Evolutionary conservation across 2,888 invertebrate species (phyloP), one percentile per base, ranked within the genome.

Genomic region (Rhaphigaster nebulosa): DNA sequence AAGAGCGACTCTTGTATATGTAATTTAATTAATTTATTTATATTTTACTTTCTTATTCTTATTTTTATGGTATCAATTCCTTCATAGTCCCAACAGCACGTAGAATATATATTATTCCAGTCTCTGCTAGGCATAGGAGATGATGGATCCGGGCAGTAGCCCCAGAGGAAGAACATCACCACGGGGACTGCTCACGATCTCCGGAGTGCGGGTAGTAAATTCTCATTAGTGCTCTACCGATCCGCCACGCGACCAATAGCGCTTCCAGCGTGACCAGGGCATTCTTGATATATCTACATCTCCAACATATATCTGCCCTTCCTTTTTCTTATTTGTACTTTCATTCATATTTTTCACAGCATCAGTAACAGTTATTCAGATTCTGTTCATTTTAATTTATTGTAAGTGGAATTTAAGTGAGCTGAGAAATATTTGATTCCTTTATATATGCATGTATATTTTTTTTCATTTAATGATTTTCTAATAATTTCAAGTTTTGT

Each of bases 341-440:
- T n/a, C 65, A 88, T 88, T 88, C 88, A 88, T 88, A 88, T 88
- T 88, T 88, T 88, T 88, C 88, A 88, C 15, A 45, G 70, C 88
- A 60, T 88, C 26, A 38, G 88, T 15, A 88, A 88, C 41, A 88
- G 38, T 38, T 38, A 60, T 88, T 60, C 41, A 88, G n/a, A 84
- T 88, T 60, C 60, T 60, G 60, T 88, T 60, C 56, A 41, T 38
- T 60, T 76, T 88, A 41, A 88, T 88, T 88, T 88, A 88, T 88
- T 65, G n/a, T 88, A 88, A 88, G 88, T 88, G 88, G 88, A 88
- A 88, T 54, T 88, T 88, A 88, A 88, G 88, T 88, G 88, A 88
- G 88, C 65, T 3, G 56, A 88, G 45, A 88, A 88, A 88, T 88
- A 88, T 88, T 88, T 88, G 88, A 88, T 65, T 56, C 88, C 60